phyloP scores from a whole-genome alignment of 2,113 vertebrate genomes.

The Sebastes fasciatus region DNA sequence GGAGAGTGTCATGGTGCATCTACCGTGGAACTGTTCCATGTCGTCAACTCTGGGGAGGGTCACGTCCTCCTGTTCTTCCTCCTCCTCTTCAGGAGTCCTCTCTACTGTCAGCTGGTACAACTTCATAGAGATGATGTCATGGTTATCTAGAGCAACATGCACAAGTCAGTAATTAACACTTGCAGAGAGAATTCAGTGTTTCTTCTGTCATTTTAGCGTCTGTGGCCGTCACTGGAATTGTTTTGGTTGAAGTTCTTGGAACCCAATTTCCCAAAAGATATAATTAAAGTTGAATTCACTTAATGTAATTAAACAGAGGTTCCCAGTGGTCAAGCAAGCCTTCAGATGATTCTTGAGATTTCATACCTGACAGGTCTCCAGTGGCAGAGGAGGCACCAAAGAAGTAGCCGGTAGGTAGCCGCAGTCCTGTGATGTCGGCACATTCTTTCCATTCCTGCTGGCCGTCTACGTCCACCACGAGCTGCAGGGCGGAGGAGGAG shows the following conservation, averaged over 20 bases:
- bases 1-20: neutral
- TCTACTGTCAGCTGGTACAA: slow-evolving; percentile 91
- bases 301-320: neutral
- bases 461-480: slow-evolving; percentile 91
- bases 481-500: slow-evolving; percentile 70
- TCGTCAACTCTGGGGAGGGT: slow-evolving; percentile 90
- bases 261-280: neutral
- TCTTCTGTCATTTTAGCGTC: neutral
- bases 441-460: slow-evolving; percentile 93
- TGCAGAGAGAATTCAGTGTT: neutral
- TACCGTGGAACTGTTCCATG: slow-evolving; percentile 87
- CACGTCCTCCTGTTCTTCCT: slow-evolving; percentile 87
- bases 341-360: neutral
- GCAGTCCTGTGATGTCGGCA: slow-evolving; percentile 88
- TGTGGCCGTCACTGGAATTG: neutral
- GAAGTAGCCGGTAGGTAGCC: slow-evolving; percentile 90
- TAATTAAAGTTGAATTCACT: neutral
- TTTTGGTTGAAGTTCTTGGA: neutral
- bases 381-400: slow-evolving; percentile 93
- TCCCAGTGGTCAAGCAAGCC: neutral
- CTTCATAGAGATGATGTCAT: slow-evolving; percentile 95
- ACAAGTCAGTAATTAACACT: neutral
- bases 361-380: slow-evolving; percentile 92
- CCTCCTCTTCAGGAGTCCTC: slow-evolving; percentile 79
- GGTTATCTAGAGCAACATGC: slow-evolving; percentile 87